phyloP scores from a whole-genome alignment of 2,888 invertebrate species.

The Gryllus longicercus region DNA sequence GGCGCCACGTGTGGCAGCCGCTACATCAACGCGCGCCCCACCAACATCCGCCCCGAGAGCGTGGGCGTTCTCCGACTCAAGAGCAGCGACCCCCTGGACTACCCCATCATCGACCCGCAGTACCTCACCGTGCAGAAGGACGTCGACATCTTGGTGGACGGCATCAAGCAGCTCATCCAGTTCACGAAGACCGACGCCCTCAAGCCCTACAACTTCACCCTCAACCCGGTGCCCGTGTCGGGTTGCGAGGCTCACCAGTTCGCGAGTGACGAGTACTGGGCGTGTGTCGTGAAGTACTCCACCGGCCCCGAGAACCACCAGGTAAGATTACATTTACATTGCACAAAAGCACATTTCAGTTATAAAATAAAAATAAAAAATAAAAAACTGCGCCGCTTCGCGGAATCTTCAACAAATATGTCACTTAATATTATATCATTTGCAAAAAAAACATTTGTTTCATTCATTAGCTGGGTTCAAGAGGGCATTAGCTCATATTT shows the following conservation, averaged over 20 bases:
- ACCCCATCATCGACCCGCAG: slow-evolving; percentile 72
- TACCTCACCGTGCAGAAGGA: slow-evolving; percentile 60
- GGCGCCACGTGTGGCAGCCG: slow-evolving; percentile 23
- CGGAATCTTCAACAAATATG: too few relatives aligned
- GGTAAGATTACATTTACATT: slow-evolving; percentile 48
- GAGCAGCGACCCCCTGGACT: slow-evolving; percentile 63
- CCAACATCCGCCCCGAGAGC: slow-evolving; percentile 42
- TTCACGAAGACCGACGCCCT: slow-evolving; percentile 54
- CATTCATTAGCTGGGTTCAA: too few relatives aligned
- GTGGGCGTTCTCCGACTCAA: slow-evolving; percentile 48
- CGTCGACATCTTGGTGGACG: slow-evolving; percentile 64
- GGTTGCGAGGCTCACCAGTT: slow-evolving; percentile 46
- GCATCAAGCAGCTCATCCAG: slow-evolving; percentile 59
- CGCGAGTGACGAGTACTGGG: slow-evolving; percentile 61
- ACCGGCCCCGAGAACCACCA: slow-evolving; percentile 82
- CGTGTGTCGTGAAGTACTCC: slow-evolving; percentile 60
- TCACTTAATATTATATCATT: too few relatives aligned
- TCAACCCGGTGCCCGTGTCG: slow-evolving; percentile 64
- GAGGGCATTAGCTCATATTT: too few relatives aligned
- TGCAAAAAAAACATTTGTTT: too few relatives aligned
- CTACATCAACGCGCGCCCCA: slow-evolving; percentile 39
- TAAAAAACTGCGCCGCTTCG: too few relatives aligned
- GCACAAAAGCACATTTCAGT: too few relatives aligned
- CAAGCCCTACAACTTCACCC: slow-evolving; percentile 26
- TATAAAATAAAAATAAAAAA: too few relatives aligned